A percentile compares a stretch with the other conserved stretches of the same genome.
Conservation (phyloP, 2,113 vertebrate species). For the Ovis aries region ARS-UI_Ramb_v3.0 NC_056076.1:2070501-2071000, state of each 20-base stretch:
- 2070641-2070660: too few relatives aligned
- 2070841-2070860: rapidly evolving
- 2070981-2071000: background rate
- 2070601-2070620: too few relatives aligned
- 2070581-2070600: rapidly evolving
- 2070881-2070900: rapidly evolving
- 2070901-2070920: too few relatives aligned
- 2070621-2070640: rapidly evolving
- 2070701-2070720: rapidly evolving
- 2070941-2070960: background rate
- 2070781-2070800: rapidly evolving
- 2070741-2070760: rapidly evolving
- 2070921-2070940: background rate
- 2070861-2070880: rapidly evolving
- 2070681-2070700: too few relatives aligned
- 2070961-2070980: background rate
- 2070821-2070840: rapidly evolving
- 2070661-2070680: too few relatives aligned
- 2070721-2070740: rapidly evolving
- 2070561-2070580: rapidly evolving
- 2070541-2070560: too few relatives aligned
- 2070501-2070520: rapidly evolving
- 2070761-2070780: rapidly evolving
- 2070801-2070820: background rate
- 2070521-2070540: rapidly evolving